Base-by-base conservation (phyloP, 2,888 invertebrate species). In the Exephanes ischioxanthus region DNA sequence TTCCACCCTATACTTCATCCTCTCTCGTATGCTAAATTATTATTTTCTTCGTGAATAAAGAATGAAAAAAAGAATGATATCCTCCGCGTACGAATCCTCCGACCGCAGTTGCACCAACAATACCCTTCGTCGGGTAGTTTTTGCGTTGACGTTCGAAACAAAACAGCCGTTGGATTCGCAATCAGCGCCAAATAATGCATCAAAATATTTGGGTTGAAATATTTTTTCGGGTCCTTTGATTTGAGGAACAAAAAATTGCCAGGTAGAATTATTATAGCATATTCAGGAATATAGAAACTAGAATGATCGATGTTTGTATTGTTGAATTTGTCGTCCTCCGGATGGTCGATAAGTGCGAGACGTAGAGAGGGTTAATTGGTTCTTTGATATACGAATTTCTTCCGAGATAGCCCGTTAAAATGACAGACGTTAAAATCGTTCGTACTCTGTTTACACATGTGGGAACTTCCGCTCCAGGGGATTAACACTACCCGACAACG, bases 1-100 rank as follows among this genome's bases (percentile, higher is more conserved):
- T 33, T 63, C 22, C 11, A 7, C 61, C 26, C 41, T 30, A 22
- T 66, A 61, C 53, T 53, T 33, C 51, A 63, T 71, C 14, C 76
- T 77, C 55, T 45, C 51, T 68, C 14, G 16, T 30, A 16, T 70
- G 61, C 80, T 80, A 19, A 84, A 71, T 67, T 71, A 80, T 80
- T 58, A 76, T 71, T 63, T 80, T 72, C 71, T 71, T 51, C 68
- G 41, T 58, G n/a, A 48, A 71, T 71, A 63, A 37, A 53, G 19
- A 48, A 48, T 16, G 45, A 48, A 41, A 51, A 67, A 63, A 75
- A 63, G 63, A 22, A 71, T n/a, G 30, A 63, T 63, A 63, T 14
- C 30, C 51, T 16, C 26, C 16, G 45, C 33, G 48, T 80, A 55
- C 16, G 45, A 55, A 55, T 72, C 6, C 37, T n/a, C 33, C 48